Percentiles rank a stretch among this genome's conserved stretches.
These are phyloP conservation scores for Rhipidura dahli DNA, from an alignment of 2,113 vertebrate genomes.

Conservation along the genomic window DNA sequence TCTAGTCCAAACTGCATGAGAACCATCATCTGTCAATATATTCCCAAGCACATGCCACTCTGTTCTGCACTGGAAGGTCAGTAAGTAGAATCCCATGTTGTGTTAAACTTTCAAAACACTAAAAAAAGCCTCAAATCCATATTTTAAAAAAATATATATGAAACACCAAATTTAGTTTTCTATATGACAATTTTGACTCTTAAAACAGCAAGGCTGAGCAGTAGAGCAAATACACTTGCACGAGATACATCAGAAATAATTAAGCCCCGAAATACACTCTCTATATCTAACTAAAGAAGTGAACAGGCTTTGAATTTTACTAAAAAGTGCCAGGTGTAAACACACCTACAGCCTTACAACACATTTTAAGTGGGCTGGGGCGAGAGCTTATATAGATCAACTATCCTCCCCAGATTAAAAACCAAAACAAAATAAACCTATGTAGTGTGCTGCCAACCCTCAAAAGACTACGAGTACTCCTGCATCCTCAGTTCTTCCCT, in stretches of 20 bases:
- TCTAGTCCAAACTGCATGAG: neutral
- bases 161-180: neutral
- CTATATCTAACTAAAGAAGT: neutral
- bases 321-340: neutral
- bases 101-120: neutral
- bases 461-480: neutral
- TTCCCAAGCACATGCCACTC: fast-evolving
- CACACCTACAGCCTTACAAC: neutral
- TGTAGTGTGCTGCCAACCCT: neutral
- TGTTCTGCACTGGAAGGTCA: neutral
- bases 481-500: neutral
- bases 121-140: neutral
- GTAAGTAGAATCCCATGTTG: neutral
- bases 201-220: neutral
- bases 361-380: neutral
- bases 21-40: neutral
- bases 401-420: neutral
- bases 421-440: too few species aligned
- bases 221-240: neutral
- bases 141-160: neutral
- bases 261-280: neutral
- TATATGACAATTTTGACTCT: neutral
- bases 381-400: neutral
- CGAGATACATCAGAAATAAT: neutral
- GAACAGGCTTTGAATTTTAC: neutral